Percentiles rank a stretch among this genome's conserved stretches.
phyloP scores from a whole-genome alignment of 1,140 invertebrate genomes.

The Daktulosphaira vitifoliae region DNA sequence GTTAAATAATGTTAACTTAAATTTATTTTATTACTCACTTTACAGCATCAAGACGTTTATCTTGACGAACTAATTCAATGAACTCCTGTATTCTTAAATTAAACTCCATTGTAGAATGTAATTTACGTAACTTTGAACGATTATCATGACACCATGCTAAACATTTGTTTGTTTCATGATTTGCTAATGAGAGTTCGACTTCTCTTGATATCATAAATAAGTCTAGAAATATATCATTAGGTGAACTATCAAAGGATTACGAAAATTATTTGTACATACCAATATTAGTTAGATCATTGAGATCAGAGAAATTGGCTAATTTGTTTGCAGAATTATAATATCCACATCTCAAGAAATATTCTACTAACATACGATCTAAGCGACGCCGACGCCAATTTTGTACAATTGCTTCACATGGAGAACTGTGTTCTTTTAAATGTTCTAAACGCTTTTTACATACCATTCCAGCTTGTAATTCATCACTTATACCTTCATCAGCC shows the following conservation, averaged over 20 bases:
- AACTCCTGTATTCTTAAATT: slow-evolving; percentile 91
- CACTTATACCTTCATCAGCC: slow-evolving; percentile 82
- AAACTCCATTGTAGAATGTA: slow-evolving; percentile 83
- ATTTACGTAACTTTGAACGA: slow-evolving; percentile 87
- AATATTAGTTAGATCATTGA: slow-evolving; percentile 87
- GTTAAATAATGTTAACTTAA: neutral
- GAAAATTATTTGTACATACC: slow-evolving; percentile 45
- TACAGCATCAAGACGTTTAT: slow-evolving; percentile 81
- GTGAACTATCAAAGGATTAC: too few relatives aligned
- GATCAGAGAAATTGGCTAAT: slow-evolving; percentile 69
- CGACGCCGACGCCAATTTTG: slow-evolving; percentile 76
- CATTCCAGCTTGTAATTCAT: slow-evolving; percentile 78
- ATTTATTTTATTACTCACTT: slow-evolving; percentile 44
- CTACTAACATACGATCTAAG: slow-evolving; percentile 88
- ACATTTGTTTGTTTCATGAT: slow-evolving; percentile 77
- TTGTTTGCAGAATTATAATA: slow-evolving; percentile 88
- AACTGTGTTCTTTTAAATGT: slow-evolving; percentile 73
- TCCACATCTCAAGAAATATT: slow-evolving; percentile 90
- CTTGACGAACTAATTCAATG: slow-evolving; percentile 82
- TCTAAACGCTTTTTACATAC: slow-evolving; percentile 84
- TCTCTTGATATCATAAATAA: slow-evolving; percentile 83
- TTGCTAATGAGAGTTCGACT: slow-evolving; percentile 68
- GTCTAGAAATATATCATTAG: slow-evolving; percentile 49
- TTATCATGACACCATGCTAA: slow-evolving; percentile 97
- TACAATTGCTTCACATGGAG: slow-evolving; percentile 42